phyloP scores from a whole-genome alignment of 2,797 vertebrate genomes.

The Anabacerthia variegaticeps region DNA sequence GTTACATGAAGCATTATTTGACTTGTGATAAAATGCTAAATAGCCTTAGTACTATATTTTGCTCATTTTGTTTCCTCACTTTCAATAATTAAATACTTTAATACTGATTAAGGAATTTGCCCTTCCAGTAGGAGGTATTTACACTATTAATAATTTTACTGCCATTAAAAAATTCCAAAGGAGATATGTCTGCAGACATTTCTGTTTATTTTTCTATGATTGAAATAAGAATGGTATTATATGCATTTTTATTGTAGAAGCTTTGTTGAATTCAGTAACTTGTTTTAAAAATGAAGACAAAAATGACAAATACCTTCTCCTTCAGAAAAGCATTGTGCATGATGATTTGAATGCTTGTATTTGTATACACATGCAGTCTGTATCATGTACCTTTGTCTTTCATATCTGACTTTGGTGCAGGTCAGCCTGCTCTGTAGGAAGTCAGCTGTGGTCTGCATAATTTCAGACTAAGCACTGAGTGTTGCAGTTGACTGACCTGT shows the following conservation, averaged over 20 bases:
- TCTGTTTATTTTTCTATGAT: background rate
- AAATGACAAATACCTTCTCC: background rate
- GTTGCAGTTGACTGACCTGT: background rate
- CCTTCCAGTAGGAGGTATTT: background rate
- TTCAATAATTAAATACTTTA: background rate
- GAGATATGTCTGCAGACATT: background rate
- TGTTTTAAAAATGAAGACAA: background rate
- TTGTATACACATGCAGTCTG: background rate
- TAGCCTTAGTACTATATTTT: background rate
- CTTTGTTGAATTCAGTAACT: background rate
- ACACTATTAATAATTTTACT: background rate
- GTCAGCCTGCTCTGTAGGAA: background rate
- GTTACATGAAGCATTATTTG: background rate
- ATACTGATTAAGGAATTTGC: background rate
- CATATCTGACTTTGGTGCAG: background rate
- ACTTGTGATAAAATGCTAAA: background rate
- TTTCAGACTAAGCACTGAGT: background rate
- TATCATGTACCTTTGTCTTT: background rate
- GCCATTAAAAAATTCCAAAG: background rate
- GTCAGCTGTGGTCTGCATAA: background rate
- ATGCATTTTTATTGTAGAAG: background rate
- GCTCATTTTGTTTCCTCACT: background rate
- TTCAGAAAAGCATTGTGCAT: background rate
- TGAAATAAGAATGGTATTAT: background rate
- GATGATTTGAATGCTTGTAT: background rate